Conservation (phyloP, 2,797 vertebrate genomes). For the Microctenopoma steveboyesi region DNA sequence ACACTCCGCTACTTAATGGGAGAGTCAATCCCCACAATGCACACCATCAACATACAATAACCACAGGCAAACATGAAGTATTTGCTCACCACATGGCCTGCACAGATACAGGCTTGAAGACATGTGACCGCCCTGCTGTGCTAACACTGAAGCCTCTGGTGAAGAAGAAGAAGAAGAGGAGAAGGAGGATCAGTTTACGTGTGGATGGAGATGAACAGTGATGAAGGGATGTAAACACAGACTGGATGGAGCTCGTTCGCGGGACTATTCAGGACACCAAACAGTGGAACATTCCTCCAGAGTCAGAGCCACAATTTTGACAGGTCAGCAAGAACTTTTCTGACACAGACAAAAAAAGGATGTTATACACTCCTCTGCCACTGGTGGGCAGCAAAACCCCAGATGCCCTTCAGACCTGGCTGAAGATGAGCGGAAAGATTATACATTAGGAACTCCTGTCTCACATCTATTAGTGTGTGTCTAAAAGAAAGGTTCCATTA, state of each 20-base stretch:
- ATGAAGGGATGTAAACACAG: slow-evolving; percentile 52
- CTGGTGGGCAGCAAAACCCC: slow-evolving; percentile 44
- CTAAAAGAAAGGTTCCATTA: background rate
- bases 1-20: background rate
- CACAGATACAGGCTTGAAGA: slow-evolving; percentile 98
- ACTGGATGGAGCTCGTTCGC: slow-evolving; percentile 44
- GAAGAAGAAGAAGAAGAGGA: slow-evolving; percentile 33
- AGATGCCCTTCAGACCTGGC: background rate
- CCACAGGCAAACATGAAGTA: slow-evolving; percentile 18
- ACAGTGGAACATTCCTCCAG: slow-evolving; percentile 78
- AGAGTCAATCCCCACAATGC: background rate
- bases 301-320: slow-evolving; percentile 59
- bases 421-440: background rate
- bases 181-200: slow-evolving; percentile 35
- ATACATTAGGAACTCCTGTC: background rate
- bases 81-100: slow-evolving; percentile 97
- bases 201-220: slow-evolving; percentile 22
- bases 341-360: slow-evolving; percentile 11
- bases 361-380: slow-evolving; percentile 42
- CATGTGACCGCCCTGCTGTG: slow-evolving; percentile 91
- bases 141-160: slow-evolving; percentile 95
- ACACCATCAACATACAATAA: slow-evolving; percentile 3
- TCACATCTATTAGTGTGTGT: background rate
- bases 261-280: slow-evolving; percentile 59
- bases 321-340: slow-evolving; percentile 71